phyloP scores from a whole-genome alignment of 2,113 vertebrate species.

The Eudyptes chrysolophus region DNA sequence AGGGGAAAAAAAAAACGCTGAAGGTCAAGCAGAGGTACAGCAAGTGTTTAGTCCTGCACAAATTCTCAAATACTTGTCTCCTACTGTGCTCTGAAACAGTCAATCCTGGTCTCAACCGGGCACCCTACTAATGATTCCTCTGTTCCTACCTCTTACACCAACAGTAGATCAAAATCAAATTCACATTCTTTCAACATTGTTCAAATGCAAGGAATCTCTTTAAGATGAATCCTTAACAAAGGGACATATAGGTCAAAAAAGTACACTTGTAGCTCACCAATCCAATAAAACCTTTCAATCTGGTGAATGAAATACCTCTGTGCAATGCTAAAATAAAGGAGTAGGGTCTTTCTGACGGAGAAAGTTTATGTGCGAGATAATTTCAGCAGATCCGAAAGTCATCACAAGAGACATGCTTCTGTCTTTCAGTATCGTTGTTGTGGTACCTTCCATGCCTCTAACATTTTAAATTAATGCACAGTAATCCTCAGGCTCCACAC shows the following conservation, averaged over 20 bases:
- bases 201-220: background rate
- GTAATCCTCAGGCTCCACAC: background rate
- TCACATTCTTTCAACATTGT: background rate
- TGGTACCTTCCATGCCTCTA: background rate
- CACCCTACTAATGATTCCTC: background rate
- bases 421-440: background rate
- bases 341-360: background rate
- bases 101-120: background rate
- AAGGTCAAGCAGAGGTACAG: background rate
- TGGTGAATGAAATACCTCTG: background rate
- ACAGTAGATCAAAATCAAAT: background rate
- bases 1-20: background rate
- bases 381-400: background rate
- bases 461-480: background rate
- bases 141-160: background rate
- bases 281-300: background rate
- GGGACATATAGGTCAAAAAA: background rate
- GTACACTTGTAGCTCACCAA: background rate
- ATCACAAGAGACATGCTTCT: background rate
- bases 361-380: background rate
- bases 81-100: background rate
- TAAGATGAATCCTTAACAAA: background rate
- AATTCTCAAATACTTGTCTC: background rate
- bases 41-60: background rate
- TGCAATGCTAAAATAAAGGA: background rate